A percentile compares a stretch with the other conserved stretches of the same genome.
These are phyloP conservation scores for Drosophila cardini DNA, from an alignment of 1,140 invertebrate genomes.

Conservation along the genomic window DNA sequence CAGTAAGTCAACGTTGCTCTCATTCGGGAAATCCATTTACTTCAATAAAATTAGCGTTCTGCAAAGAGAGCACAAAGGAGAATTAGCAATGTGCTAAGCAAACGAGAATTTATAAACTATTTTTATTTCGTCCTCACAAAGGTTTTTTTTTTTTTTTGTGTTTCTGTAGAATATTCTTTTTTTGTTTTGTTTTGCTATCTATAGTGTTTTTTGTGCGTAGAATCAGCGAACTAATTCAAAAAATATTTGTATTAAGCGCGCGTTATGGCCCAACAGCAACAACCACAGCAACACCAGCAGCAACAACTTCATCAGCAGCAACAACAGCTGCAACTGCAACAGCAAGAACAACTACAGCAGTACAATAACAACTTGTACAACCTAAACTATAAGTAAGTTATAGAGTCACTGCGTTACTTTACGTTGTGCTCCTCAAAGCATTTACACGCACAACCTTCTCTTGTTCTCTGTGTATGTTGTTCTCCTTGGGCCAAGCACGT, in stretches of 20 bases:
- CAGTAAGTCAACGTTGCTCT: conserved; percentile 48
- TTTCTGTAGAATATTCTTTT: conserved; percentile 9
- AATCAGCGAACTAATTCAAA: conserved; percentile 55
- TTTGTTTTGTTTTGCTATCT: conserved; percentile 29
- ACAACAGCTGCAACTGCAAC: conserved; percentile 50
- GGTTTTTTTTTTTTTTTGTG: neutral
- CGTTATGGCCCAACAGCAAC: conserved; percentile 78
- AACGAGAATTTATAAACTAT: conserved; percentile 29
- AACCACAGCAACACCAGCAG: conserved; percentile 63
- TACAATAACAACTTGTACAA: conserved; percentile 80
- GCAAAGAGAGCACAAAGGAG: conserved; percentile 13
- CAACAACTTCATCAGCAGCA: conserved; percentile 59
- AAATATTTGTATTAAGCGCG: conserved; percentile 67
- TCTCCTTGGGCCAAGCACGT: conserved; percentile 12
- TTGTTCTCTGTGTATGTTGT: conserved; percentile 17
- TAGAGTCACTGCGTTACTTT: conserved; percentile 54
- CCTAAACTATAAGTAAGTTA: conserved; percentile 79
- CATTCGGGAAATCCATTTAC: conserved; percentile 45
- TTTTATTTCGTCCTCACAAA: conserved; percentile 17
- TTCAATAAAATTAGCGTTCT: conserved; percentile 63
- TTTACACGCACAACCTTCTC: neutral
- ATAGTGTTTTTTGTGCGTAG: conserved; percentile 30
- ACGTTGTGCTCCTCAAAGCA: conserved; percentile 25
- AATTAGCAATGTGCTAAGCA: neutral
- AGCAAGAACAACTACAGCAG: conserved; percentile 66